Base-by-base conservation (phyloP, 2,113 vertebrate genomes). In the Pterocles gutturalis region DNA sequence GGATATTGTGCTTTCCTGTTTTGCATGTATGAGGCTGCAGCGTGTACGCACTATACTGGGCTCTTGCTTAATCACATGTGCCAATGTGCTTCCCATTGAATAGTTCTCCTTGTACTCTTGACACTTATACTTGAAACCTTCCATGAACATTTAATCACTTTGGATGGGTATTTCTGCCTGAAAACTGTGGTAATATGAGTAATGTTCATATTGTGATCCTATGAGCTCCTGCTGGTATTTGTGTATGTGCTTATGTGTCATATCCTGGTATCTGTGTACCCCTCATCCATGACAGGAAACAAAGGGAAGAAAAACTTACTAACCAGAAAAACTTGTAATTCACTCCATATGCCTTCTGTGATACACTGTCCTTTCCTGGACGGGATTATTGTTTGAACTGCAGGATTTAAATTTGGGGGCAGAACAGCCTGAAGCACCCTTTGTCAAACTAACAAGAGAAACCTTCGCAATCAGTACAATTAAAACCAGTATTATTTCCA, bases 141-240 rank as follows among this genome's bases (percentile, higher is more conserved):
- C 17, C 16, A 26, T 31, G 34, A 73, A 48, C 17, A 17, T 84
- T 53, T 79, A 65, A 62, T 77, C 26, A 3, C 58, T 75, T 54
- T 65, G 48, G 4, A 10, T 80, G 51, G 19, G 2, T 61, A 24
- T 91, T 95, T 90, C 41, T 69, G 36, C 16, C 53, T 46, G 29
- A 60, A 80, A 83, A n/a, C 7, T 0, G 0, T n/a, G 46, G 36
- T 71, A 51, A 25, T n/a, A 5, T 8, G 38, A 51, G 17, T 72
- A 8, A 58, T 15, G 51, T 29, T 87, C 20, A 9, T 53, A 8
- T 28, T 57, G 58, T 92, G n/a, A 86, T 83, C 48, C 34, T 41
- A 2, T 48, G 33, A 70, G 22, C 17, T 91, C 13, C 48, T 8
- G 6, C 20, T 61, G 64, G 13, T 62, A 25, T 49, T 60, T 72